These are phyloP conservation scores for Adelosebastes latens DNA, from an alignment of 2,797 vertebrate species.

Conservation along the genomic window DNA sequence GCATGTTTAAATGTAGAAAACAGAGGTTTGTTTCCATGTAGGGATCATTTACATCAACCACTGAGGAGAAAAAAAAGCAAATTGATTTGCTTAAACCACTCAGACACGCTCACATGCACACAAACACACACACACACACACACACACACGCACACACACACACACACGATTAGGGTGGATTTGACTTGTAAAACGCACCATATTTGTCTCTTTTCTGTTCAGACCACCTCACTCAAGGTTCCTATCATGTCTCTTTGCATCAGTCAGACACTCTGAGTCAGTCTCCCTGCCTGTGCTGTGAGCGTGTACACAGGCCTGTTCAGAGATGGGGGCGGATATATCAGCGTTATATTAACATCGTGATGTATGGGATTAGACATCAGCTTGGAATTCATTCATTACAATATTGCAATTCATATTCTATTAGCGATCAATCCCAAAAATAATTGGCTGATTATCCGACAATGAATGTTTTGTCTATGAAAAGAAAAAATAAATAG, in stretches of 20 bases:
- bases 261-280: conserved; percentile 53
- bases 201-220: conserved; percentile 26
- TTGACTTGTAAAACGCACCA: conserved; percentile 52
- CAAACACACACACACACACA: neutral
- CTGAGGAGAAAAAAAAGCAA: conserved; percentile 27
- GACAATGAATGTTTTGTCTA: neutral
- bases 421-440: neutral
- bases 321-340: conserved; percentile 28
- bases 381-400: conserved; percentile 12
- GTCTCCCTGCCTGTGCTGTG: conserved; percentile 20
- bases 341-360: conserved; percentile 25
- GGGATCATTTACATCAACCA: conserved; percentile 52
- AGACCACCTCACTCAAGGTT: conserved; percentile 52
- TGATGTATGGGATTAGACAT: conserved; percentile 24
- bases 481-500: neutral
- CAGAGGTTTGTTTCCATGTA: conserved; percentile 40
- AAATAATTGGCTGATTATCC: neutral
- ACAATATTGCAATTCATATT: conserved; percentile 2
- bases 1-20: conserved; percentile 19
- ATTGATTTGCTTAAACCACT: conserved; percentile 50
- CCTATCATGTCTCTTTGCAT: conserved; percentile 36
- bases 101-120: neutral
- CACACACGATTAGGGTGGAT: conserved; percentile 26
- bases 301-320: conserved; percentile 32
- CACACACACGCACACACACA: neutral